phyloP scores from a whole-genome alignment of 1,140 invertebrate species.

The Ceratina australensis region DNA sequence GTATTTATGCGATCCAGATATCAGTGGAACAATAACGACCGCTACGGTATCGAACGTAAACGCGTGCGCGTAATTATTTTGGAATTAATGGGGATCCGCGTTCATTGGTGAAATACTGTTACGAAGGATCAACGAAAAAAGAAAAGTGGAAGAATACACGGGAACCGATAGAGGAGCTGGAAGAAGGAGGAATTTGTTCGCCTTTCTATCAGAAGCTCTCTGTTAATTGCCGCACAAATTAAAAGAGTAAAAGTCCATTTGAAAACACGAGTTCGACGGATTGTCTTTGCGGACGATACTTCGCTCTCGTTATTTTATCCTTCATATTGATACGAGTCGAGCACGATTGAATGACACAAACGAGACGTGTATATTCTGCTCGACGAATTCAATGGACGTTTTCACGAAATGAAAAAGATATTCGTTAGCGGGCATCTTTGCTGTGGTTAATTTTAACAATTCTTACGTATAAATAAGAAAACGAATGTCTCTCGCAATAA shows the following conservation, averaged over 20 bases:
- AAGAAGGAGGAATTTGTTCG: conserved; percentile 12
- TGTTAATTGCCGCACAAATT: conserved; percentile 52
- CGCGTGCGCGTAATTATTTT: conserved; percentile 62
- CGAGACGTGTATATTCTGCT: not conserved
- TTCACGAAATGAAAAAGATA: not conserved
- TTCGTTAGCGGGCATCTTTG: not conserved
- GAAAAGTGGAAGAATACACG: conserved; percentile 7
- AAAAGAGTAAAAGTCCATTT: conserved; percentile 19
- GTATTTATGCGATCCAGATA: conserved; percentile 67
- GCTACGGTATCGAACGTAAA: conserved; percentile 50
- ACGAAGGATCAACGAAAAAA: conserved; percentile 15
- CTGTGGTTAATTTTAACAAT: not conserved
- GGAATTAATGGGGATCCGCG: conserved; percentile 53
- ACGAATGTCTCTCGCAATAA: conserved; percentile 1
- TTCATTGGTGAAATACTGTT: conserved; percentile 46
- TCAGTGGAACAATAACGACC: conserved; percentile 63
- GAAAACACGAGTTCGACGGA: conserved; percentile 24
- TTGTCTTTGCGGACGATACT: conserved; percentile 10
- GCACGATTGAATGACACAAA: not conserved
- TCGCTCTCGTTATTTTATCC: not conserved
- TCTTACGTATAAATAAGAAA: not conserved
- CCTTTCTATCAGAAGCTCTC: conserved; percentile 15
- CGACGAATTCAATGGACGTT: conserved; percentile 5
- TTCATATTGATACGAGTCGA: not conserved
- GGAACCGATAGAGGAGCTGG: not conserved